Evolutionary conservation across 2,113 vertebrate species (phyloP).

Genomic region (Lipotes vexillifer): DNA sequence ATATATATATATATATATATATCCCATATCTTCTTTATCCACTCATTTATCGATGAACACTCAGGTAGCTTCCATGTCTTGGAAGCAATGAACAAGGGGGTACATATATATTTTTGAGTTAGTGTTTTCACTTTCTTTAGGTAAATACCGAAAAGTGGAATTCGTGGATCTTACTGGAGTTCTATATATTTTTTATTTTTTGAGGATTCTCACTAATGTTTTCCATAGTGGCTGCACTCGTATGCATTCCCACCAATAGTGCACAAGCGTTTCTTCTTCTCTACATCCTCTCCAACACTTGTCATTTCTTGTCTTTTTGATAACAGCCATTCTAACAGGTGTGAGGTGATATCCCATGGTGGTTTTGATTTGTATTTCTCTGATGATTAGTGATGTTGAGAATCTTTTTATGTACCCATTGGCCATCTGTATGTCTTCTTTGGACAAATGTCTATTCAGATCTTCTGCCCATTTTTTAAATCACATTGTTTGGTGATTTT

Average conservation of each 20-base stretch:
- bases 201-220: neutral
- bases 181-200: neutral
- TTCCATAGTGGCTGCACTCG: neutral
- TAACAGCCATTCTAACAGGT: neutral
- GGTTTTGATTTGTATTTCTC: neutral
- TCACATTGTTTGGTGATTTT: neutral
- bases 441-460: neutral
- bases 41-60: neutral
- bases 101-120: neutral
- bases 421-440: neutral
- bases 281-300: neutral
- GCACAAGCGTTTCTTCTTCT: neutral
- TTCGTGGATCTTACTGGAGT: neutral
- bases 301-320: neutral
- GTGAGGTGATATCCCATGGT: neutral
- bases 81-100: neutral
- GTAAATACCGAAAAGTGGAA: neutral
- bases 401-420: neutral
- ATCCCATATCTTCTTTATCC: neutral
- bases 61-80: neutral
- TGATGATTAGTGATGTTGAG: neutral
- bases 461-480: neutral
- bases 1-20: neutral
- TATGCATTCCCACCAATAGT: neutral
- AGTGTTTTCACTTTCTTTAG: neutral